Evolutionary conservation across 2,888 invertebrate genomes (phyloP).

Genomic region (Hyles lineata): DNA sequence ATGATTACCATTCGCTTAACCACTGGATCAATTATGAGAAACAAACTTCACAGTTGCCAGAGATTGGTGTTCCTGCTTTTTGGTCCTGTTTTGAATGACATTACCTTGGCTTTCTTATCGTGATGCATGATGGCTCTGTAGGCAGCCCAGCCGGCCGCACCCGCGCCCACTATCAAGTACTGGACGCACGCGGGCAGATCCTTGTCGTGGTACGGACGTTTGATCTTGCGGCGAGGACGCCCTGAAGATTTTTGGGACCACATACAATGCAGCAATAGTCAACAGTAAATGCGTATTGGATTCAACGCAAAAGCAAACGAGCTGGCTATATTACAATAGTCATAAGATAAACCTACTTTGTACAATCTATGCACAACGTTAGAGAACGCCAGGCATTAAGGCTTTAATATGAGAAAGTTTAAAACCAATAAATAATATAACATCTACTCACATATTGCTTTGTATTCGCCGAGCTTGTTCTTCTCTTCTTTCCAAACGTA

Average conservation of each 20-base stretch:
- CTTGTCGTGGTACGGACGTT: slow-evolving; percentile 56
- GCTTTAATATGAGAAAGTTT: no score
- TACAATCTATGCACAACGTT: no score
- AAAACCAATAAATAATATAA: background rate
- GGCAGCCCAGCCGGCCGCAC: slow-evolving; percentile 75
- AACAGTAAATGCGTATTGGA: no score
- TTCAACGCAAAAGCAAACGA: no score
- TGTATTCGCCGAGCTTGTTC: slow-evolving; percentile 44
- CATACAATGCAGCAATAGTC: no score
- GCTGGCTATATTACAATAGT: no score
- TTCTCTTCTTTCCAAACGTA: slow-evolving; percentile 58
- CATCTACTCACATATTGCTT: slow-evolving; percentile 62
- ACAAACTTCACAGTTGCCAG: background rate
- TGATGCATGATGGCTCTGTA: slow-evolving; percentile 69
- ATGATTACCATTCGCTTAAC: no score
- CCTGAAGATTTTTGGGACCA: slow-evolving; percentile 47
- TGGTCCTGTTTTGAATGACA: no score
- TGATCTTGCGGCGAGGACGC: slow-evolving; percentile 66
- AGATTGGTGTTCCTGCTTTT: background rate
- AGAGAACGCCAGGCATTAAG: no score
- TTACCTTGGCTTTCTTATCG: slow-evolving; percentile 73
- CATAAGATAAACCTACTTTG: no score
- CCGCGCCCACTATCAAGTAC: slow-evolving; percentile 73
- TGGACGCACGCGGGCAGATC: slow-evolving; percentile 76
- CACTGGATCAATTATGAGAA: no score